Percentiles rank a stretch among this genome's conserved stretches.
These are phyloP conservation scores for Rhyacophila evoluta DNA, from an alignment of 2,888 invertebrate genomes.

Conservation along the genomic window DNA sequence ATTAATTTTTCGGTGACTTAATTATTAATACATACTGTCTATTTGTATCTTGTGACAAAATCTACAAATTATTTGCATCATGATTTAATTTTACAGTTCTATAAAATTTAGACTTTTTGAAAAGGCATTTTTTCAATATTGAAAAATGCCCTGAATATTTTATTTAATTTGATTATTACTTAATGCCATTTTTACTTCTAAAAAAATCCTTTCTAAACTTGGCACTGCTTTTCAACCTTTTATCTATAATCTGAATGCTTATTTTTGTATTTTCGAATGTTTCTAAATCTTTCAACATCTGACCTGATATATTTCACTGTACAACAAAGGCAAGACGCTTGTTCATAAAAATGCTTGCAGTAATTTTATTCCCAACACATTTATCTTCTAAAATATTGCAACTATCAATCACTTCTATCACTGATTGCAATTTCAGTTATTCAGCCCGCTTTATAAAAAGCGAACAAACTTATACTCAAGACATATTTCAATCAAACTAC, in stretches of 20 bases:
- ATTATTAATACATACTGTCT: neutral
- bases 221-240: conserved; percentile 16
- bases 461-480: neutral
- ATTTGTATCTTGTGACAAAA: neutral
- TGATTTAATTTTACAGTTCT: neutral
- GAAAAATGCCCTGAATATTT: neutral
- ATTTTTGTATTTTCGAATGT: neutral
- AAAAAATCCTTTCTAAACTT: neutral
- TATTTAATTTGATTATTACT: neutral
- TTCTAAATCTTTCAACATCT: conserved; percentile 6
- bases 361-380: neutral
- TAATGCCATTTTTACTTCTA: conserved; percentile 3
- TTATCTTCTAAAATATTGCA: neutral
- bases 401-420: neutral
- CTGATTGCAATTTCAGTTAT: neutral
- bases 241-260: conserved; percentile 11
- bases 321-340: conserved; percentile 15
- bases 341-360: conserved; percentile 16
- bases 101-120: too few species aligned
- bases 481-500: neutral
- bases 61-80: neutral
- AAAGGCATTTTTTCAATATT: neutral
- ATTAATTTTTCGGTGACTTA: neutral
- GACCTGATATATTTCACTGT: conserved; percentile 11
- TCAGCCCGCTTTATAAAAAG: conserved; percentile 5